Conservation (phyloP, 1,140 invertebrate species). For the Heliconius himera region DNA sequence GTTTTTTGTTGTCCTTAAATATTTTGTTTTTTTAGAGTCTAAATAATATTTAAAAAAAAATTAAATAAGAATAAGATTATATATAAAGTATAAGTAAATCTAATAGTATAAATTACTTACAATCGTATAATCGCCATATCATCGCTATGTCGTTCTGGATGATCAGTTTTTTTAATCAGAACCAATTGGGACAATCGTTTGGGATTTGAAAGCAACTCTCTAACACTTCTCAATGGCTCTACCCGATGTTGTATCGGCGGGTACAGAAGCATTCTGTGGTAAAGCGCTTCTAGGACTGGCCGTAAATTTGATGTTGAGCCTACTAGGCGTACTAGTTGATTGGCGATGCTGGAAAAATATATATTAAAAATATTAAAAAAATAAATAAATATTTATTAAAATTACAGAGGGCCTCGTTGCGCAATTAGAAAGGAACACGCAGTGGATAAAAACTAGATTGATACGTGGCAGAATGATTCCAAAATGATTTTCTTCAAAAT, state of each 20-base stretch:
- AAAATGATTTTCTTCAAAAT: no score
- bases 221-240: constrained; percentile 91
- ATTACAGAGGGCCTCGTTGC: no score
- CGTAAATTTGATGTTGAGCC: constrained; percentile 91
- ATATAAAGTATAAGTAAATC: no score
- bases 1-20: no score
- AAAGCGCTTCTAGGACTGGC: constrained; percentile 94
- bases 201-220: constrained; percentile 88
- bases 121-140: constrained; percentile 95
- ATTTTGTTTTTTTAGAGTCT: no score
- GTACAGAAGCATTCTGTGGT: constrained; percentile 94
- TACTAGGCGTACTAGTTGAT: constrained; percentile 92
- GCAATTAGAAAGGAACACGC: no score
- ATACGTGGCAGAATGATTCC: no score
- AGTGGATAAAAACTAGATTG: no score
- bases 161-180: constrained; percentile 85
- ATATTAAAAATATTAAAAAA: neutral
- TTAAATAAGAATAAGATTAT: no score
- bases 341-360: constrained; percentile 87
- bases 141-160: constrained; percentile 89
- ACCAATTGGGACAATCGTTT: constrained; percentile 87
- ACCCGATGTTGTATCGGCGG: constrained; percentile 91
- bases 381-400: no score
- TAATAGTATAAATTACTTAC: constrained; percentile 82
- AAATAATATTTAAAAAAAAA: no score